phyloP scores from a whole-genome alignment of 2,888 invertebrate species.

The Thalpophila matura region DNA sequence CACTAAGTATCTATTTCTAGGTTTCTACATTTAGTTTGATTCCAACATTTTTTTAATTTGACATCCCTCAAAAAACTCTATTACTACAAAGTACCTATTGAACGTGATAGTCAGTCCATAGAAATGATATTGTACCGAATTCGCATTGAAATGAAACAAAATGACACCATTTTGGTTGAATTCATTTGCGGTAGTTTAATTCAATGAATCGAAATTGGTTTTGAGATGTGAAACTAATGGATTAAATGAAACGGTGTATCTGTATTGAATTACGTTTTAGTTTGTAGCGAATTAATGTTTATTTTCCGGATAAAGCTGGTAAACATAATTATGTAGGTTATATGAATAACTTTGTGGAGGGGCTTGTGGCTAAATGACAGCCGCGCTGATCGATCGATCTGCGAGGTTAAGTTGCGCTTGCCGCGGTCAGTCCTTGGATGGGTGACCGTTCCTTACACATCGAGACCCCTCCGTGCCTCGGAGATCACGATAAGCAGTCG shows the following conservation, averaged over 20 bases:
- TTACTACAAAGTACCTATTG: slow-evolving; percentile 14
- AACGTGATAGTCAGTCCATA: slow-evolving; percentile 24
- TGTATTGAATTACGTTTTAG: slow-evolving; percentile 9
- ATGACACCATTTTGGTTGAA: slow-evolving; percentile 53
- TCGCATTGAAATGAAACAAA: slow-evolving; percentile 50
- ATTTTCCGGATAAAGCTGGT: not conserved
- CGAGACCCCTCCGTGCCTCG: no score
- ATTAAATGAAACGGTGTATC: slow-evolving; percentile 31
- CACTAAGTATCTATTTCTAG: no score
- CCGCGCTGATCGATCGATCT: no score
- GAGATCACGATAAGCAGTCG: no score
- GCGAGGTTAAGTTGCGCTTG: no score
- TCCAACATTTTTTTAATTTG: not conserved
- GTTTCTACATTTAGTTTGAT: no score
- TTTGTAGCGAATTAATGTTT: not conserved
- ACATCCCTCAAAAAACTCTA: slow-evolving; percentile 3
- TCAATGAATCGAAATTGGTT: slow-evolving; percentile 58
- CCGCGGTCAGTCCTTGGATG: no score
- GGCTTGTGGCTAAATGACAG: no score
- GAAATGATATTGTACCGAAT: slow-evolving; percentile 40
- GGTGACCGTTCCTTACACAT: no score
- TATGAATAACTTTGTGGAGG: no score
- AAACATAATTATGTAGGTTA: no score
- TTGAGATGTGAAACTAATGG: slow-evolving; percentile 51
- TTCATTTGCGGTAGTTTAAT: slow-evolving; percentile 56